Evolutionary conservation across 92 coral and sea anemone genomes (phyloP).

Genomic region (Anthopleura xanthogrammica): DNA sequence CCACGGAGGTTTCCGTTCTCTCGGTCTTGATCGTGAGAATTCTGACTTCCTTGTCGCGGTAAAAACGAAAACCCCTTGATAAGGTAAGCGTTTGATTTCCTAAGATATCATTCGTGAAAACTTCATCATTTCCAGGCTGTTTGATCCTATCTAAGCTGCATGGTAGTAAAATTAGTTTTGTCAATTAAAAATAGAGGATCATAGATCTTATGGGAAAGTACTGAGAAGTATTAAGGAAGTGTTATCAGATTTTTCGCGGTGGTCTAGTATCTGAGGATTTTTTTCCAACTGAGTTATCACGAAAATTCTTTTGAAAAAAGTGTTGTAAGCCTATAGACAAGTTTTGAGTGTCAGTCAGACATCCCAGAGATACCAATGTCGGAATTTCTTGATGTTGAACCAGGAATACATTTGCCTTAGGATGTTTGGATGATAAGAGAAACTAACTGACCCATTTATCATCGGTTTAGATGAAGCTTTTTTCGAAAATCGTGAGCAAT

Average conservation of each 20-base stretch:
- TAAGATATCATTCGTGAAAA: not conserved
- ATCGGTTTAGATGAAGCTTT: not conserved
- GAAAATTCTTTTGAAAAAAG: not conserved
- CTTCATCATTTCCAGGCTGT: not conserved
- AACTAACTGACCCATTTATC: too few relatives aligned
- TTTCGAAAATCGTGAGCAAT: not conserved
- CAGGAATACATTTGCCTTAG: not conserved
- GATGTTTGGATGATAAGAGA: not conserved
- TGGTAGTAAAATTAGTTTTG: conserved; percentile 8
- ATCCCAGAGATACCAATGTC: not conserved
- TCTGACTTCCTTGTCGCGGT: not conserved
- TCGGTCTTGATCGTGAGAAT: not conserved
- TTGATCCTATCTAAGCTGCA: not conserved
- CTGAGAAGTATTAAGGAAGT: not conserved
- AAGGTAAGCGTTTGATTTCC: conserved; percentile 5
- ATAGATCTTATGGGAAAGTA: not conserved
- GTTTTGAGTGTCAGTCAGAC: not conserved
- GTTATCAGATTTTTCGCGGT: conserved; percentile 12
- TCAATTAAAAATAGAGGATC: not conserved
- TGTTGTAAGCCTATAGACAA: not conserved
- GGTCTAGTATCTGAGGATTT: not conserved
- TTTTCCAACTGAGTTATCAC: not conserved
- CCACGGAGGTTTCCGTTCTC: conserved; percentile 15
- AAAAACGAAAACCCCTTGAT: not conserved
- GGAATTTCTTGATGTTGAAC: not conserved